Base-by-base conservation (phyloP, 1,140 invertebrate species). In the Campoletis sonorensis region DNA sequence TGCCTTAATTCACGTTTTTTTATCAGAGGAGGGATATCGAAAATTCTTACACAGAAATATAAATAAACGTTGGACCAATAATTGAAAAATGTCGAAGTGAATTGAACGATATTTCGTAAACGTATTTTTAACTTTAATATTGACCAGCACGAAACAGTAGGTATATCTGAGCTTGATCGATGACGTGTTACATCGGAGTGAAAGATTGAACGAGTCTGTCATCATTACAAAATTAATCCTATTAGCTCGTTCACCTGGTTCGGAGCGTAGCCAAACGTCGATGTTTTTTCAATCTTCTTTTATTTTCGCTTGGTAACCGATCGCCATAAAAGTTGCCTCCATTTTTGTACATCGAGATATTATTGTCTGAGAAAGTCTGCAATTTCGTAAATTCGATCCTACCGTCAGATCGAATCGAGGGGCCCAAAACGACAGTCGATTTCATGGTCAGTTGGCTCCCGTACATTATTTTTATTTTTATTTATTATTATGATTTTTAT, bases 201-300 rank as follows among this genome's bases (percentile, higher is more conserved):
- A 49, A 77, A 77, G 75, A 77, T 77, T 77, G 75, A 77, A 54
- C 51, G 75, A 27, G 30, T 13, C 75, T 37, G 75, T 77, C 75
- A 21, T 77, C 75, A 77, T 77, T 77, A 77, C 75, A 77, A 77
- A 77, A 77, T 77, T 77, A 77, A 77, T 61, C 75, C 75, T 64
- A 77, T 77, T 77, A 77, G 75, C 54, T 16, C 33, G 40, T 30
- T 64, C 26, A 27, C 27, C 5, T 15, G 51, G 4, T 58, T 15
- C 51, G 21, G 21, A n/a, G 1, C 23, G 61, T 26, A 15, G 23
- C 1, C 10, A 4, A 27, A 27, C 23, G 61, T 67, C 21, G 30
- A 27, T 27, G n/a, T 33, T 58, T 58, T 58, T 58, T 58, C 54
- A 21, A 21, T 23, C 54, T n/a, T 67, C 4, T 27, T 23, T 23